A percentile compares a stretch with the other conserved stretches of the same genome.
These are phyloP conservation scores for Villa cingulata DNA, from an alignment of 2,888 invertebrate species.

Conservation along the genomic window DNA sequence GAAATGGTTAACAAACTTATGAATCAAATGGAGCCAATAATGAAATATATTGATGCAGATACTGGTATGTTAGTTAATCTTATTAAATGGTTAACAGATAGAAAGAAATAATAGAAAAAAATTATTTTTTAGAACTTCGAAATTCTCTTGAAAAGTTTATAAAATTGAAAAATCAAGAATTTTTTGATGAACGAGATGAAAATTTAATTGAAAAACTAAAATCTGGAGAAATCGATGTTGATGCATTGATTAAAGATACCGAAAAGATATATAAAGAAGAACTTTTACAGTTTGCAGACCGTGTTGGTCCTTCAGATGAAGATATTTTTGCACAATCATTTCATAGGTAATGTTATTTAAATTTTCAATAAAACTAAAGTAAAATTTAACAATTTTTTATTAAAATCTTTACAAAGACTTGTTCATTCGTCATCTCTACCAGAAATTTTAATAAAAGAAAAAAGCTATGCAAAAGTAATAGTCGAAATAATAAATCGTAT, in stretches of 20 bases:
- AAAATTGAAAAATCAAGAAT: slow-evolving; percentile 48
- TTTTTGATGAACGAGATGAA: slow-evolving; percentile 51
- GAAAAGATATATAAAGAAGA: slow-evolving; percentile 70
- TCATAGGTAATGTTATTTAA: slow-evolving; percentile 22
- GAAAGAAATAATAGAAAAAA: too few relatives aligned
- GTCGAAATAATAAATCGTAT: slow-evolving; percentile 57
- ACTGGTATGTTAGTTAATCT: too few relatives aligned
- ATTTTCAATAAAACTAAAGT: background rate
- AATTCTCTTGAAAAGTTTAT: slow-evolving; percentile 46
- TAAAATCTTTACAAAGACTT: slow-evolving; percentile 28
- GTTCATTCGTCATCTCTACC: slow-evolving; percentile 80
- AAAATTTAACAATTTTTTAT: background rate
- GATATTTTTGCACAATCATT: slow-evolving; percentile 48
- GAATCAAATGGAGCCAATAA: slow-evolving; percentile 30
- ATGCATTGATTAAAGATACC: slow-evolving; percentile 63
- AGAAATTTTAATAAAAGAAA: slow-evolving; percentile 76
- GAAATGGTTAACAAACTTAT: slow-evolving; percentile 27
- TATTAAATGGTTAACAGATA: too few relatives aligned
- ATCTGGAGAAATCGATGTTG: slow-evolving; percentile 51
- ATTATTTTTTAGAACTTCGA: slow-evolving; percentile 17
- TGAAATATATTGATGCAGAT: slow-evolving; percentile 28
- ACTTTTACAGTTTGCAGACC: slow-evolving; percentile 70
- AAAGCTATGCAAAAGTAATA: slow-evolving; percentile 70
- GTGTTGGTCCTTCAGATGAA: slow-evolving; percentile 67
- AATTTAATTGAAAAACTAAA: slow-evolving; percentile 46